phyloP scores from a whole-genome alignment of 2,797 vertebrate genomes.

The Aulostomus chinensis region DNA sequence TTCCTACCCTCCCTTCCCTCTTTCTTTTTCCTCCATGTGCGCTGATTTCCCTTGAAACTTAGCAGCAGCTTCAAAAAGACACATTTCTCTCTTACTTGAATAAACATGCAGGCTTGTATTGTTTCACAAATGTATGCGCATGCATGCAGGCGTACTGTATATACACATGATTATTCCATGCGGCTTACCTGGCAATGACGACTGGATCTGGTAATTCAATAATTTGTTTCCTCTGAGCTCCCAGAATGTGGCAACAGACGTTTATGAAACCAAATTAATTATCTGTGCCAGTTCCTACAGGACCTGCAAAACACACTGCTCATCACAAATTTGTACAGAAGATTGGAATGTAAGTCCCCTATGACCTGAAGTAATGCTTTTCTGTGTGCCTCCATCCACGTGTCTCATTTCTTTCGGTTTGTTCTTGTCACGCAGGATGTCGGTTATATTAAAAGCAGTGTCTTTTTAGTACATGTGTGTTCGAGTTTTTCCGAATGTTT shows the following conservation, averaged over 20 bases:
- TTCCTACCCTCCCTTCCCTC: slow-evolving; percentile 1
- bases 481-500: too few species aligned
- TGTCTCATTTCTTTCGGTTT: background rate
- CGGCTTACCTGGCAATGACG: slow-evolving; percentile 55
- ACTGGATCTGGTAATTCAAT: slow-evolving; percentile 55
- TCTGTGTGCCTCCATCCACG: slow-evolving; percentile 1
- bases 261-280: slow-evolving; percentile 74
- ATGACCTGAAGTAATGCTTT: slow-evolving; percentile 41
- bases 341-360: slow-evolving; percentile 49
- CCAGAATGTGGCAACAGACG: slow-evolving; percentile 45
- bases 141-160: background rate
- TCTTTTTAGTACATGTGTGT: too few species aligned
- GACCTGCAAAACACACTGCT: slow-evolving; percentile 46
- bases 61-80: slow-evolving; percentile 38
- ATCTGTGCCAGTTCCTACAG: slow-evolving; percentile 63
- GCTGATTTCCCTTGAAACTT: slow-evolving; percentile 75
- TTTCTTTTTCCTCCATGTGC: slow-evolving; percentile 33
- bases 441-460: too few species aligned
- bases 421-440: too few species aligned
- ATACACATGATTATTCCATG: slow-evolving; percentile 32
- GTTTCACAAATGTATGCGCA: slow-evolving; percentile 1
- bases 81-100: slow-evolving; percentile 2
- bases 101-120: too few species aligned
- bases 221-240: slow-evolving; percentile 65
- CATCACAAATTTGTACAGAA: slow-evolving; percentile 63